Conservation (phyloP, 1,140 invertebrate genomes). For the Panulirus ornatus region DNA sequence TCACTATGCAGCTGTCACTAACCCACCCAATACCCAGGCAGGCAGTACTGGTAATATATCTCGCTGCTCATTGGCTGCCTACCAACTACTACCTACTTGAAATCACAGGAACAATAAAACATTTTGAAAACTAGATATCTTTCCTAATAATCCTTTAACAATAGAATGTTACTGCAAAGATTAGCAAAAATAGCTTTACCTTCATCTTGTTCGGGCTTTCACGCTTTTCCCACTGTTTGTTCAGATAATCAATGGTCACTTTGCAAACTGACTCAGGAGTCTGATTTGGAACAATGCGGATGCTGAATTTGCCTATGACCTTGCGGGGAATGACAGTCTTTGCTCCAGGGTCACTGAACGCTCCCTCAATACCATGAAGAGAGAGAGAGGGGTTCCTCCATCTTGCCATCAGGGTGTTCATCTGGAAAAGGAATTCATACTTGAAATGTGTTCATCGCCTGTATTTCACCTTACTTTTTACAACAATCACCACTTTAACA, state of each 20-base stretch:
- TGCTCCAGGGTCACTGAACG: conserved; percentile 92
- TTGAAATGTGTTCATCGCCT: neutral
- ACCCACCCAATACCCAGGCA: too few species aligned
- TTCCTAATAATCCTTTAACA: too few species aligned
- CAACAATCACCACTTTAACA: neutral
- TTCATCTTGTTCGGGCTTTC: conserved; percentile 92
- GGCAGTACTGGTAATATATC: too few species aligned
- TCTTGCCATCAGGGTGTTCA: conserved; percentile 89
- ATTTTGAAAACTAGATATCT: too few species aligned
- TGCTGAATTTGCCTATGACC: conserved; percentile 97
- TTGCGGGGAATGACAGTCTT: conserved; percentile 97
- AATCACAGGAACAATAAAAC: too few species aligned
- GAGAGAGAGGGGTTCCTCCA: conserved; percentile 95
- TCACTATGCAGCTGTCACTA: too few species aligned
- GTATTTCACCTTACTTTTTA: neutral
- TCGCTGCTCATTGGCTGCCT: too few species aligned
- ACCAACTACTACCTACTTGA: too few species aligned
- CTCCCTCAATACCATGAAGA: conserved; percentile 95
- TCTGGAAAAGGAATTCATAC: conserved; percentile 75
- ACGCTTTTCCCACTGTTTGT: conserved; percentile 84
- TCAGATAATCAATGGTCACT: conserved; percentile 86
- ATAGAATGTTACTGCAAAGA: neutral
- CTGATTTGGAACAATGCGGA: conserved; percentile 95
- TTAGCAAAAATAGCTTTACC: conserved; percentile 79
- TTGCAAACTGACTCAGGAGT: conserved; percentile 87